A percentile compares a stretch with the other conserved stretches of the same genome.
Conservation (phyloP, 2,888 invertebrate genomes). For the Rhagonycha fulva region DNA sequence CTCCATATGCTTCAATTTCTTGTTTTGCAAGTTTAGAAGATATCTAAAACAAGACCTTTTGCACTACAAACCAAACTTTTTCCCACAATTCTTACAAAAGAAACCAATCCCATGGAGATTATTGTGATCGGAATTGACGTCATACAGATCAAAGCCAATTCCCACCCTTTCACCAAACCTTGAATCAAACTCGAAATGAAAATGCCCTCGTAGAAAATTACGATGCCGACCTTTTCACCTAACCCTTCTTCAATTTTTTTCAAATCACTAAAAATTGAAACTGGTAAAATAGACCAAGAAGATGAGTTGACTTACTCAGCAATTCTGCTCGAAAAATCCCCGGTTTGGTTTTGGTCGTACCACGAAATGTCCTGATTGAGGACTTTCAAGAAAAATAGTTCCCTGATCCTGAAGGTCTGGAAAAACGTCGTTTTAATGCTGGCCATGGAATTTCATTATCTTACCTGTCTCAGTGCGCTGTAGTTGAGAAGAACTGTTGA, state of each 20-base stretch:
- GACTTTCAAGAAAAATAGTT: conserved; percentile 67
- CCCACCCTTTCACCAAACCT: conserved; percentile 79
- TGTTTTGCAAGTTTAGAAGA: conserved; percentile 69
- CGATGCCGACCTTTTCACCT: conserved; percentile 79
- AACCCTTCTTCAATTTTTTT: conserved; percentile 80
- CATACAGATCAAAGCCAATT: conserved; percentile 76
- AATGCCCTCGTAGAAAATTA: conserved; percentile 72
- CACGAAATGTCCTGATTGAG: conserved; percentile 76
- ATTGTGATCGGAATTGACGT: conserved; percentile 72
- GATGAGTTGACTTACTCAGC: conserved; percentile 64
- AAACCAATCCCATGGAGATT: conserved; percentile 67
- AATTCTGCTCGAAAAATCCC: conserved; percentile 75
- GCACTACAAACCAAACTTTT: not conserved
- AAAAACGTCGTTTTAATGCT: conserved; percentile 27
- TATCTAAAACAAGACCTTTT: conserved; percentile 51
- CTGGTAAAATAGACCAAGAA: not conserved
- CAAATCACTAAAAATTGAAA: conserved; percentile 61
- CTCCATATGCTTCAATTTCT: conserved; percentile 74
- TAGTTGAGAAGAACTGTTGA: conserved; percentile 72
- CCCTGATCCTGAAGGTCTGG: conserved; percentile 66
- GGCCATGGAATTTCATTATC: not conserved
- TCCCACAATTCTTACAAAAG: conserved; percentile 36
- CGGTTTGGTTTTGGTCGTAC: conserved; percentile 73
- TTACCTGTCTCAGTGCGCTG: conserved; percentile 70
- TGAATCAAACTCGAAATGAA: conserved; percentile 67